These are phyloP conservation scores for Armadillidium nasatum DNA, from an alignment of 1,140 invertebrate species.

Conservation along the genomic window DNA sequence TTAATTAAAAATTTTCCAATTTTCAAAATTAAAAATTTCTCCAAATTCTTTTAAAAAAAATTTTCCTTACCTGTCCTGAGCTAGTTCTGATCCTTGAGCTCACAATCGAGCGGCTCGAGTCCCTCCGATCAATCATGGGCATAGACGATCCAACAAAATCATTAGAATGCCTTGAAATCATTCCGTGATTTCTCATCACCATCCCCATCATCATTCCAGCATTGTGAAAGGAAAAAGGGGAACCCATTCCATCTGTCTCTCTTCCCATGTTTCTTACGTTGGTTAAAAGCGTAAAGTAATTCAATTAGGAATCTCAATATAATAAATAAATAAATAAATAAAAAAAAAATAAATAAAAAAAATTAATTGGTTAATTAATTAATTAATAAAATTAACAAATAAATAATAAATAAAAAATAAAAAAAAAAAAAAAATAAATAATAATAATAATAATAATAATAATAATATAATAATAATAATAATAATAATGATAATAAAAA, in stretches of 20 bases:
- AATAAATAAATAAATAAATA: too few relatives aligned
- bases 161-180: not conserved
- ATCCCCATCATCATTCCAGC: slow-evolving; percentile 8
- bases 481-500: not conserved
- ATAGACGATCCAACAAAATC: not conserved
- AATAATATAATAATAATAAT: too few relatives aligned
- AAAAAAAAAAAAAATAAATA: too few relatives aligned
- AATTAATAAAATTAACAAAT: too few relatives aligned
- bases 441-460: too few relatives aligned
- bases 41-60: too few relatives aligned
- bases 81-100: slow-evolving; percentile 28
- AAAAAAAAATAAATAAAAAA: too few relatives aligned
- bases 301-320: too few relatives aligned
- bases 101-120: slow-evolving; percentile 29
- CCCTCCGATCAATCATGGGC: slow-evolving; percentile 32
- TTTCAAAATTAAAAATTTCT: too few relatives aligned
- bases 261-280: not conserved
- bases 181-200: not conserved
- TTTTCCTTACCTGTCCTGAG: slow-evolving; percentile 33
- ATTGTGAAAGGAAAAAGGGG: slow-evolving; percentile 20
- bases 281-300: too few relatives aligned
- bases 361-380: too few relatives aligned
- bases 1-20: too few relatives aligned
- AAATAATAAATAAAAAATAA: not conserved
- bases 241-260: slow-evolving; percentile 20